Percentiles rank a stretch among this genome's conserved stretches.
phyloP scores from a whole-genome alignment of 2,888 invertebrate genomes.

The Odontocolon sp. region DNA sequence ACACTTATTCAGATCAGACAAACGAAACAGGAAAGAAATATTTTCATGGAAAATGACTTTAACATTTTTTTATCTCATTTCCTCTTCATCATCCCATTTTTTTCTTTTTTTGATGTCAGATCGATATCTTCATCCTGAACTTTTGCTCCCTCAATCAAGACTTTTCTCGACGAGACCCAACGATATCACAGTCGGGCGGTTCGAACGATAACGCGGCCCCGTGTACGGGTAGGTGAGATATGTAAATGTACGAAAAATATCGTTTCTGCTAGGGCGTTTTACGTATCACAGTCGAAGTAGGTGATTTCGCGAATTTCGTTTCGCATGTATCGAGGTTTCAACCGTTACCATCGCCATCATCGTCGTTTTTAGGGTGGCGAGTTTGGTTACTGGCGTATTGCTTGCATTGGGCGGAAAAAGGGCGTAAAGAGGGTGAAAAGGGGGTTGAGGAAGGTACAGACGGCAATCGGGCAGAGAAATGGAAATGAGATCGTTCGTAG shows the following conservation, averaged over 20 bases:
- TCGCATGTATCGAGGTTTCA: conserved; percentile 42
- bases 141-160: neutral
- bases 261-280: neutral
- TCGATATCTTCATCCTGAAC: neutral
- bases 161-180: conserved; percentile 1
- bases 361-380: conserved; percentile 21
- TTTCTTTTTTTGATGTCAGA: neutral
- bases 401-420: neutral
- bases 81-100: neutral
- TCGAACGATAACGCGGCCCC: conserved; percentile 2
- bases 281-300: conserved; percentile 21
- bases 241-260: conserved; percentile 43
- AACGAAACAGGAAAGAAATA: neutral
- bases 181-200: neutral
- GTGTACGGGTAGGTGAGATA: neutral
- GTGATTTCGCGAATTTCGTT: conserved; percentile 46
- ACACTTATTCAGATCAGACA: conserved; percentile 2
- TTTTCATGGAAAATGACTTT: neutral
- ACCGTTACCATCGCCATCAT: conserved; percentile 23
- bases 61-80: neutral
- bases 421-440: too few species aligned
- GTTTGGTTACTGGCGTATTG: neutral
- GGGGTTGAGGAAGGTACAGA: conserved; percentile 20
- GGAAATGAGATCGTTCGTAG: conserved; percentile 60
- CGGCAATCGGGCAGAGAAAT: conserved; percentile 53